Conservation (phyloP, 2,113 vertebrate genomes). For the Ascaphus truei region DNA sequence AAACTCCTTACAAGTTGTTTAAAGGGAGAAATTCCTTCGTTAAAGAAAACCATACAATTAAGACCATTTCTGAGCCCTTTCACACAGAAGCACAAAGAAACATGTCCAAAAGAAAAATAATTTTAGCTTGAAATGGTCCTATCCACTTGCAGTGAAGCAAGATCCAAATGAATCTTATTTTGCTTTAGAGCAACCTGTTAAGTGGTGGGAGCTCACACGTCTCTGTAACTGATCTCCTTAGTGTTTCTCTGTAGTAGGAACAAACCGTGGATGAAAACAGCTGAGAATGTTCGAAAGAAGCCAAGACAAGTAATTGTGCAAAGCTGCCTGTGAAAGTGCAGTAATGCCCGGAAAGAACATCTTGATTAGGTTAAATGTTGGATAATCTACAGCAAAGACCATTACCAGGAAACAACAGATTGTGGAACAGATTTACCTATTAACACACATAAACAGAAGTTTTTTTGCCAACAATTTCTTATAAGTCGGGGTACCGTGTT, state of each 20-base stretch:
- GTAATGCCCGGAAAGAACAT: conserved; percentile 20
- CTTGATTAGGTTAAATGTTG: conserved; percentile 30
- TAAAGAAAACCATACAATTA: too few relatives aligned
- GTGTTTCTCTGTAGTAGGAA: neutral
- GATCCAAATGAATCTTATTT: too few relatives aligned
- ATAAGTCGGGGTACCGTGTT: too few relatives aligned
- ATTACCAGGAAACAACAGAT: conserved; percentile 26
- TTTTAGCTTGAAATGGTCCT: too few relatives aligned
- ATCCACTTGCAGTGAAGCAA: too few relatives aligned
- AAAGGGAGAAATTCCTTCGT: too few relatives aligned
- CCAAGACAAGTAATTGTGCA: conserved; percentile 12
- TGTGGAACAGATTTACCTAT: conserved; percentile 20
- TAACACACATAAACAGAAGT: conserved; percentile 5
- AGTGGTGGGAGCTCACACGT: neutral
- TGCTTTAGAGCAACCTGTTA: too few relatives aligned
- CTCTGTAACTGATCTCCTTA: neutral
- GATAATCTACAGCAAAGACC: conserved; percentile 24
- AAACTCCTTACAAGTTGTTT: too few relatives aligned
- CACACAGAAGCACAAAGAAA: too few relatives aligned
- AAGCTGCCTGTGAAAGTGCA: conserved; percentile 23
- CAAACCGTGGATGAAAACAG: conserved; percentile 7
- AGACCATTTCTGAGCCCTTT: too few relatives aligned
- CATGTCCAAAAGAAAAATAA: too few relatives aligned
- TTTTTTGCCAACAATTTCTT: conserved; percentile 11
- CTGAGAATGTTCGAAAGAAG: conserved; percentile 1